These are phyloP conservation scores for Lipophrys pholis DNA, from an alignment of 2,113 vertebrate species.

Conservation along the genomic window DNA sequence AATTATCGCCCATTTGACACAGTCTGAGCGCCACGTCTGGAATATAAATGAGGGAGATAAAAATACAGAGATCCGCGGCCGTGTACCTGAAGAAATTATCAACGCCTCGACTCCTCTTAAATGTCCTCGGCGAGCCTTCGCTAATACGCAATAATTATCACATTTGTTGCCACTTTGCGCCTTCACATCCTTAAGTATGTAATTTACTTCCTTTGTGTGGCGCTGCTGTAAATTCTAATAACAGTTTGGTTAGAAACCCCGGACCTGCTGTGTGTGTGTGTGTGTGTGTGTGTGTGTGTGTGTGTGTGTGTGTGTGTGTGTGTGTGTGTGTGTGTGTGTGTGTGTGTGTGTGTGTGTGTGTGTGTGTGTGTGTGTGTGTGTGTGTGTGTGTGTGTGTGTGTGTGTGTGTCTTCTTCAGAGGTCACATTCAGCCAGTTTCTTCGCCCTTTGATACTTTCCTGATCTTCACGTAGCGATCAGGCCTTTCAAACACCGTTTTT, in stretches of 20 bases:
- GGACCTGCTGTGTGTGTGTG: conserved; percentile 25
- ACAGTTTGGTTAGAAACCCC: conserved; percentile 35
- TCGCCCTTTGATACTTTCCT: conserved; percentile 45
- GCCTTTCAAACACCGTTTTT: conserved; percentile 24
- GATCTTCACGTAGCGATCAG: conserved; percentile 36
- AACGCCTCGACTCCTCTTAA: conserved; percentile 28
- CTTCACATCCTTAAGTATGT: conserved; percentile 37
- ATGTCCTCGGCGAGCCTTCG: conserved; percentile 31
- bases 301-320: neutral
- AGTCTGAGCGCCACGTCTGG: conserved; percentile 35
- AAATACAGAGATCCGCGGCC: conserved; percentile 41
- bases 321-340: too few species aligned
- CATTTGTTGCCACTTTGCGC: conserved; percentile 36
- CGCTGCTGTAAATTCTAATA: conserved; percentile 18
- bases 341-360: neutral
- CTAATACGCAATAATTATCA: conserved; percentile 58
- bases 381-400: neutral
- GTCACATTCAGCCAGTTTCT: conserved; percentile 27
- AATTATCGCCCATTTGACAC: conserved; percentile 65
- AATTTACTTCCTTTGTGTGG: conserved; percentile 44
- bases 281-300: neutral
- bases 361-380: neutral
- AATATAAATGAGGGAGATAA: conserved; percentile 63
- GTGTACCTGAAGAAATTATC: conserved; percentile 57
- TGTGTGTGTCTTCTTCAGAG: neutral